Evolutionary conservation across 2,888 invertebrate genomes (phyloP), one percentile per base, ranked within the genome.

Genomic region (Netelia melanura): DNA sequence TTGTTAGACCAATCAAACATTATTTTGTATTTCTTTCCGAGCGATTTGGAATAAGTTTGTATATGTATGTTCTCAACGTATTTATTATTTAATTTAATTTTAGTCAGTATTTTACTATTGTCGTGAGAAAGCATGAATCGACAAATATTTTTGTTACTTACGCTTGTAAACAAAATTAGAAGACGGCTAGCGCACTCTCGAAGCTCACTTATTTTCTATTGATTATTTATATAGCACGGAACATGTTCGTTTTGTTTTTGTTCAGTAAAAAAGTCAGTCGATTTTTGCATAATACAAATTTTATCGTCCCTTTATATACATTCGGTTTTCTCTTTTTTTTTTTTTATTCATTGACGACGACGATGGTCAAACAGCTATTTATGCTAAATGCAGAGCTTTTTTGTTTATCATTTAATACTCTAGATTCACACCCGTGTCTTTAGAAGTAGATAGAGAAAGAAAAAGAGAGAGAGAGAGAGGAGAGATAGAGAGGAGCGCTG

Each of bases 221-320:
- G 17, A 14, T 71, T 43, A 54, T 43, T 65, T 48, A 70, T 67
- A 65, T 44, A 11, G 52, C 11, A 17, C 21, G 52, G 30, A 44
- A 23, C 65, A 56, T 72, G 48, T 71, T 71, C 68, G 38, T 48
- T 64, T 64, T 11, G 70, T 70, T 48, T 70, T 38, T 43, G 14
- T 23, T 2, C 44, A 75, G 61, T 61, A 77, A 44, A 78, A 81
- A 68, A 78, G 23, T 17, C n/a, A 70, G 25, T 67, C 48, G 72
- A 79, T 79, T 74, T 48, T 65, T 38, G 75, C 79, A 44, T 38
- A 44, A 76, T 52, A 84, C 56, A 77, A 67, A 79, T 17, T 81
- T 75, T 75, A 78, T 81, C 78, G 64, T 71, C 75, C 25, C 65
- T 75, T 85, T 82, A 82, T 85, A 76, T 82, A 82, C 85, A 85